Base-by-base conservation (phyloP, 1,140 invertebrate genomes). In the Papilio aristodemus region DNA sequence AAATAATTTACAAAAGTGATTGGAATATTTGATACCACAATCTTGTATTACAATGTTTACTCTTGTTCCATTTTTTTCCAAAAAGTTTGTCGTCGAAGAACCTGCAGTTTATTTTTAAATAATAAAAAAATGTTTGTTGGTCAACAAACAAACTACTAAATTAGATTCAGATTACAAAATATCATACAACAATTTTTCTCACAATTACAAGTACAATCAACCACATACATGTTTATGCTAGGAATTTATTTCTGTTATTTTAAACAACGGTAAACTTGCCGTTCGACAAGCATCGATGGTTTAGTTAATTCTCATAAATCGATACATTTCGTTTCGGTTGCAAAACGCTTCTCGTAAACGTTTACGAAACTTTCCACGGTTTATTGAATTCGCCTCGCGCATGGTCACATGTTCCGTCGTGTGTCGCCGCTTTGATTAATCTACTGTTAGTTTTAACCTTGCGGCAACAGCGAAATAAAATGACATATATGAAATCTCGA, bases 271-370 rank as follows among this genome's bases (percentile, higher is more conserved):
- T 54, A 54, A 54, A 54, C 3, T 22, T 54, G 46, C 46, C 46
- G 46, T 62, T 62, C 14, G 14, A 17, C 38, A 62, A 62, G 14
- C 32, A 60, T 50, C 62, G 62, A 67, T 70, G 70, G 64, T 73
- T 75, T 60, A 64, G 71, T 37, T 71, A 76, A 74, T 72, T 77
- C 70, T 10, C 64, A 17, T 66, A 73, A 75, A 62, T 64, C 69
- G 72, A 71, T 69, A 73, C 62, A 69, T 73, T 73, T 78, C 46
- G 70, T 72, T 69, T 25, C 71, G 70, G 67, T 73, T 73, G 74
- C 70, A 67, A 69, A 73, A 71, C 59, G 32, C 27, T 62, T 17
- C n/a, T 38, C 17, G 14, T 38, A 36, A 58, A 58, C 38, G 36
- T 62, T 62, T 62, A 38, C 59, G 36, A 62, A 62, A 62, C 17